These are phyloP conservation scores for Hypotaenidia philippensis DNA, from an alignment of 2,797 vertebrate species.

Conservation along the genomic window DNA sequence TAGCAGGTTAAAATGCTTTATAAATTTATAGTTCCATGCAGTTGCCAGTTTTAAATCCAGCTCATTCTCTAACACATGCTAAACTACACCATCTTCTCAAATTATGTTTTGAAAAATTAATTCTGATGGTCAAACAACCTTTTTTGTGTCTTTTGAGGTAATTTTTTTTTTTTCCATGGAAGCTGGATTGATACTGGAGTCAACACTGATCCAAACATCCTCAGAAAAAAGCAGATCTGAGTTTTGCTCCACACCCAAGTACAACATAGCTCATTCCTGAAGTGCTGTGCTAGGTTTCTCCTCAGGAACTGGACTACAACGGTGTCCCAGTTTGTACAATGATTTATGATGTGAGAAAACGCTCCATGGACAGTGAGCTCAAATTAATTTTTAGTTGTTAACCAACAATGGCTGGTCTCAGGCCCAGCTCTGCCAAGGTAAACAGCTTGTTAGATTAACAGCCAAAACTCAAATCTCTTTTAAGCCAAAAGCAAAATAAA, in stretches of 20 bases:
- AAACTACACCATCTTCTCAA: neutral
- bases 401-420: slow-evolving; percentile 5
- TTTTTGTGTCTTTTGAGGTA: neutral
- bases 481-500: slow-evolving; percentile 32
- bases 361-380: neutral
- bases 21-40: neutral
- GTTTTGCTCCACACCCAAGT: neutral
- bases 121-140: neutral
- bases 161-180: neutral
- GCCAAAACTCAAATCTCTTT: slow-evolving; percentile 19
- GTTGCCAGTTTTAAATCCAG: neutral
- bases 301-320: neutral
- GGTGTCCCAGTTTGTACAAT: neutral
- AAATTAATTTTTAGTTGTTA: neutral
- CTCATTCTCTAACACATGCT: neutral
- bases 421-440: slow-evolving; percentile 45
- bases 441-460: slow-evolving; percentile 49
- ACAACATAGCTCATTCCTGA: neutral
- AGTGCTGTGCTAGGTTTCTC: neutral
- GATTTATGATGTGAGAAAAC: slow-evolving; percentile 6
- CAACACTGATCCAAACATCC: neutral
- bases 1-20: neutral
- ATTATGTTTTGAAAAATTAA: neutral
- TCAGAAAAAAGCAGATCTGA: neutral
- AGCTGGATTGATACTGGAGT: neutral